A percentile compares a stretch with the other conserved stretches of the same genome.
Evolutionary conservation across 2,113 vertebrate species (phyloP).

Genomic region (Catharus fuscescens): DNA sequence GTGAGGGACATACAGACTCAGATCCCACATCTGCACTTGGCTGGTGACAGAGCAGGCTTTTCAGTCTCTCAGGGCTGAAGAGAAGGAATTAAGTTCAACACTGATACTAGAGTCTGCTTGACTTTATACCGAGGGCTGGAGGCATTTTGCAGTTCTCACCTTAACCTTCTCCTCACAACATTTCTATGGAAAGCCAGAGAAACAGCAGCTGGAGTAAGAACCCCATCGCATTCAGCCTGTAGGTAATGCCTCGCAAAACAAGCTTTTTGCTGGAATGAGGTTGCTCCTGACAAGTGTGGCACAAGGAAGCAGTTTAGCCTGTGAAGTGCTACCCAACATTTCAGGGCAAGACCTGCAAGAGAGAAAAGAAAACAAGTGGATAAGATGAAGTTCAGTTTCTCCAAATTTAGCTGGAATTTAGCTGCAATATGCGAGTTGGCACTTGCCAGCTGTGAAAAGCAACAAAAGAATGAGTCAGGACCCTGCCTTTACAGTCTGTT

Average conservation of each 20-base stretch:
- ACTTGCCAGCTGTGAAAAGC: conserved; percentile 18
- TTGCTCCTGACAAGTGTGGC: neutral
- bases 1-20: accelerated
- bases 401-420: neutral
- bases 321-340: neutral
- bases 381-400: neutral
- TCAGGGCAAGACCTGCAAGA: neutral
- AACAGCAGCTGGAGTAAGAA: neutral
- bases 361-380: neutral
- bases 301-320: neutral
- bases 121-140: neutral
- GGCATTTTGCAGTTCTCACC: neutral
- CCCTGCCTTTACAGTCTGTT: neutral
- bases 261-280: neutral
- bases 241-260: accelerated
- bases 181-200: neutral
- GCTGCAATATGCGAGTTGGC: neutral
- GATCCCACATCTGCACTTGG: neutral
- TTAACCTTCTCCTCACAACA: neutral
- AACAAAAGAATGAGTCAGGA: neutral
- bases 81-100: neutral
- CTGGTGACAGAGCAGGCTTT: neutral
- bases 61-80: neutral
- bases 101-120: neutral
- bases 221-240: neutral